Evolutionary conservation across 2,797 vertebrate genomes (phyloP).

Genomic region (Melanotaenia trifasciata): DNA sequence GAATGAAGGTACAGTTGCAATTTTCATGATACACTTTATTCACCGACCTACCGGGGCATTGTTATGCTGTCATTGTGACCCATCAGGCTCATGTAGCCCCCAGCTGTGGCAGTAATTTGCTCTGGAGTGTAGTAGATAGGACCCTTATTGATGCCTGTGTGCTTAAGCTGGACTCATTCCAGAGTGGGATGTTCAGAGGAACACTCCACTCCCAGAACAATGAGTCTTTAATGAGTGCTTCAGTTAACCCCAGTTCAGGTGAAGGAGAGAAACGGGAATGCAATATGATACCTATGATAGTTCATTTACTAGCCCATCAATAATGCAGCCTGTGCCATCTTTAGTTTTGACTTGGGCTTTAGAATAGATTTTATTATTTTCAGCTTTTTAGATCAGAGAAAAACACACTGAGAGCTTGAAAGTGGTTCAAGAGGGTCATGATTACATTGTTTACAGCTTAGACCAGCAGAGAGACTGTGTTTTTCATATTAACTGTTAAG

Average conservation of each 20-base stretch:
- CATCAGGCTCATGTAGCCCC: conserved; percentile 9
- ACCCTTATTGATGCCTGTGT: conserved; percentile 29
- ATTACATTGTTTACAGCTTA: not conserved
- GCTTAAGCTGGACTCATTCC: conserved; percentile 51
- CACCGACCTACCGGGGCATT: conserved; percentile 17
- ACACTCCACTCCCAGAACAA: conserved; percentile 59
- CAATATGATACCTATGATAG: conserved; percentile 77
- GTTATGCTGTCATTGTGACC: conserved; percentile 13
- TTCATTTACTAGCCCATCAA: conserved; percentile 73
- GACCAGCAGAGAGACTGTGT: not conserved
- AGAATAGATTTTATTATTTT: conserved; percentile 13
- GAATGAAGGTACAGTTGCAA: not conserved
- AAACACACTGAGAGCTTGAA: not conserved
- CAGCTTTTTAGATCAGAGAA: conserved; percentile 10
- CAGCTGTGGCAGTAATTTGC: conserved; percentile 32
- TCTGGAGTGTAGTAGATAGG: conserved; percentile 33
- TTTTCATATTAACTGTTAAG: conserved; percentile 26
- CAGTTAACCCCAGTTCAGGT: conserved; percentile 68
- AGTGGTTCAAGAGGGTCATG: not conserved
- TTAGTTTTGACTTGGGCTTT: conserved; percentile 35
- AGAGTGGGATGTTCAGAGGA: conserved; percentile 58
- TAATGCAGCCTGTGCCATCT: conserved; percentile 72
- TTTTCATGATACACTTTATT: conserved; percentile 24
- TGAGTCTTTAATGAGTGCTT: conserved; percentile 70
- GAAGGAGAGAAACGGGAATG: conserved; percentile 67